phyloP scores from a whole-genome alignment of 2,113 vertebrate species.

The Salvelinus namaycush region DNA sequence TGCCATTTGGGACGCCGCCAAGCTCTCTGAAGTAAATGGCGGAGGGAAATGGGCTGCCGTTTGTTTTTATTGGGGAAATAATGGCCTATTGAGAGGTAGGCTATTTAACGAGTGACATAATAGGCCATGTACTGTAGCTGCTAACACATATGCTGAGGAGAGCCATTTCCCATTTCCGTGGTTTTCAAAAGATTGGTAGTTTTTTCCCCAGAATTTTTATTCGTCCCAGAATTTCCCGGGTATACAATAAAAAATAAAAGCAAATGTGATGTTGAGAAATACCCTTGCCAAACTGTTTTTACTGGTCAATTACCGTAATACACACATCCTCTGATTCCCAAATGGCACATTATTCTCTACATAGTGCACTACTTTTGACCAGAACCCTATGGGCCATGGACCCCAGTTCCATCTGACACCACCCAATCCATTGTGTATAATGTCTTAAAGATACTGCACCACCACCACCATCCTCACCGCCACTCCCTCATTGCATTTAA shows the following conservation, averaged over 20 bases:
- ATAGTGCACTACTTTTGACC: conserved; percentile 31
- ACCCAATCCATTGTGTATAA: conserved; percentile 72
- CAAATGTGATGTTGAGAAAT: conserved; percentile 31
- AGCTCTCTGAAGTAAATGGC: conserved; percentile 62
- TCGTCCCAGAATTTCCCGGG: conserved; percentile 52
- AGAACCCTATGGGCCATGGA: conserved; percentile 43
- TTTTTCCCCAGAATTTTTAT: conserved; percentile 63
- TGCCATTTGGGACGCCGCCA: conserved; percentile 70
- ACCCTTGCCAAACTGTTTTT: conserved; percentile 65
- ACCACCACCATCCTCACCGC: conserved; percentile 45
- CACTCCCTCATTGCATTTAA: conserved; percentile 50
- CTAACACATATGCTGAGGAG: conserved; percentile 77
- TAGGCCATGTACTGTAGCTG: conserved; percentile 67
- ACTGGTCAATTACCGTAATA: conserved; percentile 69
- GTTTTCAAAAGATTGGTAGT: conserved; percentile 71
- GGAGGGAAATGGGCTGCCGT: conserved; percentile 67
- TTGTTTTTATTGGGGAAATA: conserved; percentile 81
- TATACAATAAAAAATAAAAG: conserved; percentile 24
- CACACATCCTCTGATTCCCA: conserved; percentile 41
- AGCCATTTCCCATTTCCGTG: conserved; percentile 72
- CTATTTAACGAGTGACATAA: conserved; percentile 79
- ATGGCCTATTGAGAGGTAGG: conserved; percentile 80
- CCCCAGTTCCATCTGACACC: conserved; percentile 46
- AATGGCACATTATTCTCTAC: conserved; percentile 29
- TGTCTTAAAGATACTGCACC: conserved; percentile 70